phyloP scores from a whole-genome alignment of 1,140 invertebrate species.

The Pseudomyrmex concolor region DNA sequence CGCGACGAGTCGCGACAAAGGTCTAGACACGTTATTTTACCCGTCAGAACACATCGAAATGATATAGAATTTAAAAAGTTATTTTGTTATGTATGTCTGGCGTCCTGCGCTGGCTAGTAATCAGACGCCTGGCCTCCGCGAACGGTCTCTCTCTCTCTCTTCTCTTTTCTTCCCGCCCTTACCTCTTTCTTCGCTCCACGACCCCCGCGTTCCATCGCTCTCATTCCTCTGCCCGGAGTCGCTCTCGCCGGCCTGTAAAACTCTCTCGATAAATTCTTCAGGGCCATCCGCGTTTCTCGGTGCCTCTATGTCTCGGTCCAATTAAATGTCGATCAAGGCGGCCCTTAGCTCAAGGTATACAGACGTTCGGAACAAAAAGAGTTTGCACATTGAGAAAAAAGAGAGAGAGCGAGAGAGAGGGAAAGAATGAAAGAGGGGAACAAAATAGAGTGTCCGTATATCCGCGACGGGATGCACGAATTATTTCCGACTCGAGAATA shows the following conservation, averaged over 20 bases:
- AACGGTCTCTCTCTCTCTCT: constrained; percentile 23
- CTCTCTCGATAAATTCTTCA: constrained; percentile 68
- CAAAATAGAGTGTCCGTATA: not conserved
- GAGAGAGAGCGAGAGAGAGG: not conserved
- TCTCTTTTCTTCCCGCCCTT: constrained; percentile 30
- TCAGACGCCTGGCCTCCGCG: constrained; percentile 73
- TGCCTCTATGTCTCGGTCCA: constrained; percentile 67
- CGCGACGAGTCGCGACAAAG: constrained; percentile 58
- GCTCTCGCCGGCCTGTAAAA: constrained; percentile 58
- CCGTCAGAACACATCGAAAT: constrained; percentile 66
- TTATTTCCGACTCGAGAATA: constrained; percentile 28
- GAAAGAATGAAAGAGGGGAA: not conserved
- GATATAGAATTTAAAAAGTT: constrained; percentile 78
- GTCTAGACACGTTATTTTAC: constrained; percentile 75
- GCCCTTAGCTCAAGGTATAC: constrained; percentile 52
- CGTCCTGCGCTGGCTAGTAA: constrained; percentile 74
- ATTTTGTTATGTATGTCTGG: constrained; percentile 77
- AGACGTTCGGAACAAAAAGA: constrained; percentile 29
- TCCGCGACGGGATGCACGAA: constrained; percentile 30
- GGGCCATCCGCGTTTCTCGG: constrained; percentile 65
- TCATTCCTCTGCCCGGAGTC: constrained; percentile 28
- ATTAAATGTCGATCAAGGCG: constrained; percentile 69
- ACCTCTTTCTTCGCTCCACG: constrained; percentile 44
- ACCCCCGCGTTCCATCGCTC: constrained; percentile 13
- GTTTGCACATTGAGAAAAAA: constrained; percentile 5